Conservation (phyloP, 2,113 vertebrate species). For the Ifrita kowaldi region DNA sequence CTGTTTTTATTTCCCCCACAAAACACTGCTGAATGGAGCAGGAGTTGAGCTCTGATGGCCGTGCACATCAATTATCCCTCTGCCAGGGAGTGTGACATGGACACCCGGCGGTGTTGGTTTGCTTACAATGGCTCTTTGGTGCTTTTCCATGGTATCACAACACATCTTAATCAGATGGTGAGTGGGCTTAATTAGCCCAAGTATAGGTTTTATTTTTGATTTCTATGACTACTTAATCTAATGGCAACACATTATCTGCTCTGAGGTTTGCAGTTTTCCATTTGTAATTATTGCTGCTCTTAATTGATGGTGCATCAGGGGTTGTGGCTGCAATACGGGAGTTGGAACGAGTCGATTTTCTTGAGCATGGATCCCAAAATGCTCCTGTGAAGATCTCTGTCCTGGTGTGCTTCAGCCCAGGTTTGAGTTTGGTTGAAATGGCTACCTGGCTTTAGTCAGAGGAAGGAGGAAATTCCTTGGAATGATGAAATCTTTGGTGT, state of each 20-base stretch:
- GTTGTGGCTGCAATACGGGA: constrained; percentile 67
- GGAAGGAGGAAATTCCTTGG: neutral
- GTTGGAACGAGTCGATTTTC: constrained; percentile 22
- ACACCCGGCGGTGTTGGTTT: constrained; percentile 63
- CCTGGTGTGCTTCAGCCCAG: neutral
- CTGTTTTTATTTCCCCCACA: neutral
- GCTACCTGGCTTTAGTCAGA: neutral
- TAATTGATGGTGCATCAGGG: constrained; percentile 74
- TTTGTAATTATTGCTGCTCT: constrained; percentile 74
- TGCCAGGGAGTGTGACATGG: constrained; percentile 35
- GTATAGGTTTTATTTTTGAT: constrained; percentile 76
- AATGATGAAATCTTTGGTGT: rapidly evolving
- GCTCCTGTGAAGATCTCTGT: neutral
- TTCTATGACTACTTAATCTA: constrained; percentile 78
- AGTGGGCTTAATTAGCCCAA: constrained; percentile 78
- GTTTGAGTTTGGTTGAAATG: neutral
- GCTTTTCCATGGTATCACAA: constrained; percentile 65
- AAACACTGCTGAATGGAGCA: neutral
- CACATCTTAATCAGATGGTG: constrained; percentile 77
- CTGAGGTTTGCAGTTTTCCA: constrained; percentile 68
- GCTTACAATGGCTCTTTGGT: constrained; percentile 64
- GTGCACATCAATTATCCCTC: constrained; percentile 36
- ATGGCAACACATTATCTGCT: constrained; percentile 77
- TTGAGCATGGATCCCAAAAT: neutral
- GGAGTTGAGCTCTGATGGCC: neutral